Conservation (phyloP, 2,888 invertebrate species). For the Sarcophaga subvicina region DNA sequence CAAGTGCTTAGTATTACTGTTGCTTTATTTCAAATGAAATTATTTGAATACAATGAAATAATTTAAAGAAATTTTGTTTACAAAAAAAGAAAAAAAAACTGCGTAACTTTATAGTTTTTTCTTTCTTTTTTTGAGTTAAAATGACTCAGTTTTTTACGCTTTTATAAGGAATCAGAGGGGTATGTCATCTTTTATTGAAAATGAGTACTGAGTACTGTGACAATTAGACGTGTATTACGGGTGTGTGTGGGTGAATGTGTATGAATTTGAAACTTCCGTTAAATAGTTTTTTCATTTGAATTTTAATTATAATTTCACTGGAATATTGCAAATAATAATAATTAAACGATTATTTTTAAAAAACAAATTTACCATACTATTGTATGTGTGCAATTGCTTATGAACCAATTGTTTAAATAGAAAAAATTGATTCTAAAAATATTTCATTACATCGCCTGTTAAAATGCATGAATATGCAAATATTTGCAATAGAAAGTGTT, state of each 20-base stretch:
- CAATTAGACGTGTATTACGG: not conserved
- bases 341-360: too few species aligned
- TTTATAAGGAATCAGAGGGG: not conserved
- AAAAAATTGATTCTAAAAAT: constrained; percentile 8
- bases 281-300: constrained; percentile 1
- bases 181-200: not conserved
- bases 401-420: constrained; percentile 13
- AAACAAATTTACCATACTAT: not conserved
- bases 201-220: not conserved
- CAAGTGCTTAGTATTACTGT: too few species aligned
- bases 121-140: not conserved
- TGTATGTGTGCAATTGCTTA: not conserved
- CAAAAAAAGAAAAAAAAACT: too few species aligned
- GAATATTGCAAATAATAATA: constrained; percentile 7
- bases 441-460: constrained; percentile 1
- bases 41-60: too few species aligned
- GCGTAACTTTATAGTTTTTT: too few species aligned
- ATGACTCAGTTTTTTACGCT: constrained; percentile 7
- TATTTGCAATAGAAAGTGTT: constrained; percentile 43
- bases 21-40: too few species aligned
- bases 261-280: constrained; percentile 11
- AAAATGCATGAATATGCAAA: not conserved
- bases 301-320: not conserved
- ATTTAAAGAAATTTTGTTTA: too few species aligned
- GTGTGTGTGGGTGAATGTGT: not conserved